Conservation (phyloP, 2,113 vertebrate genomes). For the Euleptes europaea region DNA sequence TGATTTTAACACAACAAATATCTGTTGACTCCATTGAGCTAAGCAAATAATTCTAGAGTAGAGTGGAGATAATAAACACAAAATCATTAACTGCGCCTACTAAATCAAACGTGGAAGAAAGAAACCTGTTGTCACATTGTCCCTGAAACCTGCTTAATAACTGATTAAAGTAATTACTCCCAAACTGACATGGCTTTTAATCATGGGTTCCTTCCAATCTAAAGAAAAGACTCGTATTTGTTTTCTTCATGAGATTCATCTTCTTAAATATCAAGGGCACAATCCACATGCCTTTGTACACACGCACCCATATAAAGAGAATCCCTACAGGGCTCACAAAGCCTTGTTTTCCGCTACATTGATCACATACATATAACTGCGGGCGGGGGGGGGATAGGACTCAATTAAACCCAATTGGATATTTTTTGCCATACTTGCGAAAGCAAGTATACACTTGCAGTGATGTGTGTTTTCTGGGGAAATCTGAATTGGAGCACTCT, state of each 20-base stretch:
- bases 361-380: neutral
- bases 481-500: too few relatives aligned
- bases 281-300: neutral
- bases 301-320: neutral
- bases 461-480: too few relatives aligned
- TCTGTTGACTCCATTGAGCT: conserved; percentile 89
- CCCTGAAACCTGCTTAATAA: conserved; percentile 91
- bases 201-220: conserved; percentile 70
- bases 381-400: neutral
- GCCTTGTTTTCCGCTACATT: neutral
- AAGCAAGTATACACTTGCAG: too few relatives aligned
- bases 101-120: conserved; percentile 88
- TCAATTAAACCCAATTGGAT: too few relatives aligned
- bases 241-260: conserved; percentile 24
- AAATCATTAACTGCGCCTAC: conserved; percentile 90
- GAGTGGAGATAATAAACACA: conserved; percentile 87
- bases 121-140: conserved; percentile 88
- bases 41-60: conserved; percentile 96
- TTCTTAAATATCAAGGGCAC: conserved; percentile 1
- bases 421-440: too few relatives aligned
- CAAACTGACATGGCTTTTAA: conserved; percentile 81
- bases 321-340: neutral
- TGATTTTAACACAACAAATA: conserved; percentile 99
- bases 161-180: conserved; percentile 94
- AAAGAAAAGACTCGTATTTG: neutral